These are phyloP conservation scores for Siphlonurus alternatus DNA, from an alignment of 2,888 invertebrate genomes.

Conservation along the genomic window DNA sequence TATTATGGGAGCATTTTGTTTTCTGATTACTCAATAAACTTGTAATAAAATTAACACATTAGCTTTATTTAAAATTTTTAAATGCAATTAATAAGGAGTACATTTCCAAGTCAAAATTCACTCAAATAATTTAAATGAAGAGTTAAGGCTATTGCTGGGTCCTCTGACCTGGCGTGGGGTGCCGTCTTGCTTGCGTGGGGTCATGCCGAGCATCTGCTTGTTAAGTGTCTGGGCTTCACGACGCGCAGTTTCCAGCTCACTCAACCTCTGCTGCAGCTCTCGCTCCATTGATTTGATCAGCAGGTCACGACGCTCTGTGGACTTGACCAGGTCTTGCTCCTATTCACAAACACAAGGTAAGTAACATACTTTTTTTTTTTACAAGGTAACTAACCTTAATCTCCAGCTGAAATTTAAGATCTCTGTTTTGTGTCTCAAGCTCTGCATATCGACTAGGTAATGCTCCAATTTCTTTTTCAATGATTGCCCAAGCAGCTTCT, in stretches of 20 bases:
- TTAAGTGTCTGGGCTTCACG: background rate
- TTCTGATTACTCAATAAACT: too few relatives aligned
- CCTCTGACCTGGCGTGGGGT: background rate
- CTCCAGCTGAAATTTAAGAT: background rate
- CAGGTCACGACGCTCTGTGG: background rate
- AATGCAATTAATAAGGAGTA: too few relatives aligned
- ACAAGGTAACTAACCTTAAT: background rate
- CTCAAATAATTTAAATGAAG: too few relatives aligned
- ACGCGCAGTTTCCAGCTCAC: background rate
- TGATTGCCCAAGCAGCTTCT: background rate
- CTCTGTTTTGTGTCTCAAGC: background rate
- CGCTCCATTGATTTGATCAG: background rate
- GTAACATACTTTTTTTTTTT: too few relatives aligned
- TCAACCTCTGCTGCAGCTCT: background rate
- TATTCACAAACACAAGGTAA: background rate
- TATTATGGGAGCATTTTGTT: too few relatives aligned
- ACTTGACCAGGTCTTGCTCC: background rate
- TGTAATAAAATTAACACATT: too few relatives aligned
- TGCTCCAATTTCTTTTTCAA: background rate
- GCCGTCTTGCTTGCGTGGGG: background rate
- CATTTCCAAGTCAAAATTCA: too few relatives aligned
- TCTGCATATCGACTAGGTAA: background rate
- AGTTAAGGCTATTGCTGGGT: too few relatives aligned
- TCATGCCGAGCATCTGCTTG: slow-evolving; percentile 1
- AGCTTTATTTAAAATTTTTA: too few relatives aligned